Conservation (phyloP, 2,888 invertebrate species). For the Tuta absoluta region DNA sequence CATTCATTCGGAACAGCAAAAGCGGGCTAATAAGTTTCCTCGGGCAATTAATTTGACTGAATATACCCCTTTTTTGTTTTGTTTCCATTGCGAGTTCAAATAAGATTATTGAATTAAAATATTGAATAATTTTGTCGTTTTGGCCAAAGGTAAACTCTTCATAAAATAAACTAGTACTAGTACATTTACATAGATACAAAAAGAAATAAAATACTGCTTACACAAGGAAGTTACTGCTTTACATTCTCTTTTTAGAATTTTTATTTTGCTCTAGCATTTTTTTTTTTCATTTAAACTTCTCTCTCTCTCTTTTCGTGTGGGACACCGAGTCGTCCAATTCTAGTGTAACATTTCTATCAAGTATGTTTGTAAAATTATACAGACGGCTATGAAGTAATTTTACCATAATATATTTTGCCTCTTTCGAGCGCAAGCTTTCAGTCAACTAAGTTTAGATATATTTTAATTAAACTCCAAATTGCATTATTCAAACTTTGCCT, state of each 20-base stretch:
- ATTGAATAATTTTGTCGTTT: neutral
- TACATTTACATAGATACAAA: no score
- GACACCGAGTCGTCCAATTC: no score
- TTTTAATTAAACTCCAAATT: neutral
- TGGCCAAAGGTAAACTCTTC: neutral
- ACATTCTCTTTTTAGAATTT: no score
- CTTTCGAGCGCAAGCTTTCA: neutral
- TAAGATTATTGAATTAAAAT: constrained; percentile 11
- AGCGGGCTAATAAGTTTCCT: neutral
- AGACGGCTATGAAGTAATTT: no score
- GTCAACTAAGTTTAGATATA: neutral
- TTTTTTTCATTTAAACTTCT: no score
- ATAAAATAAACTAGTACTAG: no score
- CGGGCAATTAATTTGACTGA: constrained; percentile 5
- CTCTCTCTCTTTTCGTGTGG: no score
- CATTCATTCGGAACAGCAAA: neutral
- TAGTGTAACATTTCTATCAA: no score
- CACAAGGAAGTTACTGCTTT: no score
- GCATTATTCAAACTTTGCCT: neutral
- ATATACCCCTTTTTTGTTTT: constrained; percentile 2
- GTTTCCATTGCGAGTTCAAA: neutral
- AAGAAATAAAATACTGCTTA: no score
- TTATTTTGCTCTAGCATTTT: no score
- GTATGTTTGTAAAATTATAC: no score
- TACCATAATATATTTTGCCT: neutral